Base-by-base conservation (phyloP, 1,140 invertebrate genomes). In the Saccostrea echinata region DNA sequence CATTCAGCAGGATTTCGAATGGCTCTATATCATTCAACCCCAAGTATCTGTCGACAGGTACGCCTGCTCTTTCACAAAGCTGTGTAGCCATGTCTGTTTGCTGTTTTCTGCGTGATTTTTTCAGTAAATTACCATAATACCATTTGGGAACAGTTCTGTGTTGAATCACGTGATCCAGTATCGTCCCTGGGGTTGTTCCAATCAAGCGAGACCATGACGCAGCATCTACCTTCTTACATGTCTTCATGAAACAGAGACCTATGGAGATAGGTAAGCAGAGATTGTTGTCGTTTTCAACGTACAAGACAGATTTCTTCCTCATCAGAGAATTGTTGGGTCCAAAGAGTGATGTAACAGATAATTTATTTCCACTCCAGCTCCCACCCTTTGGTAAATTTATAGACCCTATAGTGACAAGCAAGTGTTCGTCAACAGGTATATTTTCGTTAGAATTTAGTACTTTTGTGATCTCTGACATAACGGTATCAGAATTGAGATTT, bases 1-100 rank as follows among this genome's bases (percentile, higher is more conserved):
- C 81, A 27, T 84, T 81, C 57, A 87, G 55, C n/a, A 84, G 13
- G 18, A 43, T 33, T 87, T 87, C 86, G 57, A 87, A 87, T 18
- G 86, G 81, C 24, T 64, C 30, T 16, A 87, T 87, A 27, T 84
- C 86, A 24, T 51, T 52, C 33, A 86, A 35, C 3, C 71, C 24
- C 11, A 86, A 21, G 18, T 76, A 76, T 82, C 76, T 82, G 27
- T 86, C 76, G 2, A 55, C 53, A 13, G 85, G 51, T 16, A 82
- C 53, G 16, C 64, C 64, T 11, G 68, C 84, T 51, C 35, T 61
- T 18, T 18, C n/a, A 51, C 84, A 86, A 8, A 86, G 35, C 12
- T 27, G 18, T 1, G 51, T 16, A 0, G 84, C 33, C 84, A 86
- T 86, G 3, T 71, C 18, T 0, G 21, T 76, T 76, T 86, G 35